A percentile compares a stretch with the other conserved stretches of the same genome.
These are phyloP conservation scores for Anthopleura sola DNA, from an alignment of 64 coral and sea anemone genomes.

Conservation along the genomic window DNA sequence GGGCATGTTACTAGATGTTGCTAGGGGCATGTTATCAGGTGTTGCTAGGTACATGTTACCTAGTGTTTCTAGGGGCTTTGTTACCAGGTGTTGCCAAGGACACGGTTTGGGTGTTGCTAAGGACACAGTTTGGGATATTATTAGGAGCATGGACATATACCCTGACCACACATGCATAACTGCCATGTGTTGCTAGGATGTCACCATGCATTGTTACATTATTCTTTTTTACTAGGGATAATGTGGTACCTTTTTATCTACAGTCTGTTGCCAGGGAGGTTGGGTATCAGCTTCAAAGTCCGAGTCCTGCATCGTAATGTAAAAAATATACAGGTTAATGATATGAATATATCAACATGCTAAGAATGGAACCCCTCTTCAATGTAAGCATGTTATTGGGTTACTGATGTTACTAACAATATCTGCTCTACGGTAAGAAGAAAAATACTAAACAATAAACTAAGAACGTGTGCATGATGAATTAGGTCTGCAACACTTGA, in stretches of 20 bases:
- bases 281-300: conserved; percentile 78
- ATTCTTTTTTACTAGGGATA: too few species aligned
- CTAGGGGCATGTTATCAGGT: neutral
- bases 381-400: neutral
- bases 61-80: too few species aligned
- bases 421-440: too few species aligned
- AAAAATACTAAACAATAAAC: neutral
- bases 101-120: too few species aligned
- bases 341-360: neutral
- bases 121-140: too few species aligned
- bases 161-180: too few species aligned
- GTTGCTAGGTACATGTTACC: neutral
- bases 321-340: neutral
- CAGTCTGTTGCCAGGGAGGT: conserved; percentile 78
- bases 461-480: neutral
- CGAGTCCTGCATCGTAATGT: conserved; percentile 64
- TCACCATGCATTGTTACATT: too few species aligned
- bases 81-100: neutral
- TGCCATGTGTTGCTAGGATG: too few species aligned
- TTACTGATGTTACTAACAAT: neutral
- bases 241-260: conserved; percentile 82
- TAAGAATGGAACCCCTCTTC: too few species aligned
- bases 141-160: too few species aligned
- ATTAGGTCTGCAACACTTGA: neutral
- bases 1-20: neutral